These are phyloP conservation scores for Laupala kohalensis DNA, from an alignment of 1,140 invertebrate species.

Conservation along the genomic window DNA sequence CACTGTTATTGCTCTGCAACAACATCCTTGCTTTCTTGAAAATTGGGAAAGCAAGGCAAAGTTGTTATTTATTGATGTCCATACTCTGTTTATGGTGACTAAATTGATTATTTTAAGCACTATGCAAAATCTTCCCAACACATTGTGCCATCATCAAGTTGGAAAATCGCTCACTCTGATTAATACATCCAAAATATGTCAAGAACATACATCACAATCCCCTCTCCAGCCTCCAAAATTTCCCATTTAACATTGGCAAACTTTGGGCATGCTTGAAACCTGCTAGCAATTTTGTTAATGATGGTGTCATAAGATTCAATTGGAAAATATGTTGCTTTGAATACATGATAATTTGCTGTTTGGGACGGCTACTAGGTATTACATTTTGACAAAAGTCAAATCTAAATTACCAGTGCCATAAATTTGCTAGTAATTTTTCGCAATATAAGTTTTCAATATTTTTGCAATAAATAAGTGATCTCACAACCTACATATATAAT, in stretches of 20 bases:
- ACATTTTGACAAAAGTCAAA: background rate
- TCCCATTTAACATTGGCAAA: background rate
- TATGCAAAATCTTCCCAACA: background rate
- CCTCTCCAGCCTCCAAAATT: background rate
- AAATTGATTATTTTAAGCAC: background rate
- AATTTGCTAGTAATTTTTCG: background rate
- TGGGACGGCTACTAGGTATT: background rate
- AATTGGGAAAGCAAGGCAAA: background rate
- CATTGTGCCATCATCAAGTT: background rate
- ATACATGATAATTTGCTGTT: background rate
- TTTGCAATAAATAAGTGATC: background rate
- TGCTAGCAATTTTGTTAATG: background rate
- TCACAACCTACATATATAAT: background rate
- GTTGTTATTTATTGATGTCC: background rate
- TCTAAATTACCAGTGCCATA: background rate
- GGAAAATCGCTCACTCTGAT: background rate
- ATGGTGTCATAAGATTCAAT: background rate
- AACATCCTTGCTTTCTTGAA: background rate
- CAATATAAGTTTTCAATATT: background rate
- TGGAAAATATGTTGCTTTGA: background rate
- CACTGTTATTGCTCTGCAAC: background rate
- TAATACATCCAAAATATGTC: background rate
- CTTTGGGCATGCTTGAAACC: background rate
- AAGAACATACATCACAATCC: background rate
- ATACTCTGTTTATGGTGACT: background rate